phyloP scores from a whole-genome alignment of 2,797 vertebrate species.

The Pantherophis alleghaniensis region DNA sequence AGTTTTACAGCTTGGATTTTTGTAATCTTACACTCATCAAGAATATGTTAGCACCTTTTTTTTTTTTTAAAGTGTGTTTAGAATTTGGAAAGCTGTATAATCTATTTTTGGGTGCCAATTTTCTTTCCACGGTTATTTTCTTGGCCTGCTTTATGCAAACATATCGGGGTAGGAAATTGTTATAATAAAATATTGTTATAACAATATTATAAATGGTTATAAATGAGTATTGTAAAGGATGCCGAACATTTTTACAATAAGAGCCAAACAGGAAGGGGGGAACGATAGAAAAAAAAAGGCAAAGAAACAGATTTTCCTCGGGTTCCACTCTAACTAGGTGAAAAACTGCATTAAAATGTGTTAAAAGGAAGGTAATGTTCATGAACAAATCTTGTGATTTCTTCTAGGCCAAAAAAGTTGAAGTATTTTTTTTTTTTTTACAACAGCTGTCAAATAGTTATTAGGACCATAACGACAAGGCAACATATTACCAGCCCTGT shows the following conservation, averaged over 20 bases:
- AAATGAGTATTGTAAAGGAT: neutral
- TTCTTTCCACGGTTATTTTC: neutral
- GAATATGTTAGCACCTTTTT: neutral
- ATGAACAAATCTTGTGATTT: neutral
- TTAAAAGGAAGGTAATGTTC: neutral
- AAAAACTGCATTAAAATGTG: neutral
- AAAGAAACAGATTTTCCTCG: neutral
- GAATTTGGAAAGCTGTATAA: conserved; percentile 31
- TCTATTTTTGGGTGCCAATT: neutral
- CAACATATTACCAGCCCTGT: neutral
- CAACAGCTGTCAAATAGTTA: conserved; percentile 1
- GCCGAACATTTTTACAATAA: neutral
- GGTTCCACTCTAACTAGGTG: neutral
- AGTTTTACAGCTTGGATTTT: conserved; percentile 9
- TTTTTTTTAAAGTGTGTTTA: conserved; percentile 22
- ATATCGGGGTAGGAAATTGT: neutral
- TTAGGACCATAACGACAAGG: conserved; percentile 13
- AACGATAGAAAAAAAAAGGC: no score
- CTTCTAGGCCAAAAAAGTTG: neutral
- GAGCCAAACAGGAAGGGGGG: neutral
- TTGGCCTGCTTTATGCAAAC: neutral
- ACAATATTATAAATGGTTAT: neutral
- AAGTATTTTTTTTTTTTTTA: neutral
- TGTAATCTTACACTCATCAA: neutral
- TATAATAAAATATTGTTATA: neutral